phyloP scores from a whole-genome alignment of 2,113 vertebrate species.

The Pygoscelis antarcticus region DNA sequence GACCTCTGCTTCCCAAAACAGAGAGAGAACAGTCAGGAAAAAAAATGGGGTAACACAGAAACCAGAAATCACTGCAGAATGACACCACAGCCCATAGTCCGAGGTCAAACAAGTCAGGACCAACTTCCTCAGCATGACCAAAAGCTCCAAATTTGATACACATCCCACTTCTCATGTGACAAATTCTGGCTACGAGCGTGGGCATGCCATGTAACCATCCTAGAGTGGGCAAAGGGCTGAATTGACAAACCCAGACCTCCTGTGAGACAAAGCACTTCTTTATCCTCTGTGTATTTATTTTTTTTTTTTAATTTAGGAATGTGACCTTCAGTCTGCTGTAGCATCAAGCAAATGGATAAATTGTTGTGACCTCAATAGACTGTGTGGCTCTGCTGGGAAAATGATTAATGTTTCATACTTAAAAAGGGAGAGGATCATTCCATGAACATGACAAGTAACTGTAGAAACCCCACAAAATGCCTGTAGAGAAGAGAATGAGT shows the following conservation, averaged over 20 bases:
- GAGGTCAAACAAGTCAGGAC: background rate
- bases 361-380: background rate
- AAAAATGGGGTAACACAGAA: background rate
- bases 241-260: background rate
- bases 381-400: background rate
- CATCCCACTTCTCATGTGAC: no score
- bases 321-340: background rate
- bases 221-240: background rate
- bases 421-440: background rate
- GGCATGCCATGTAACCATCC: background rate
- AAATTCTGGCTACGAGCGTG: background rate
- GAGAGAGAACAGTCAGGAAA: background rate
- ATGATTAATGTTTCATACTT: background rate
- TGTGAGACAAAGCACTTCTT: background rate
- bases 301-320: background rate
- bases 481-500: background rate
- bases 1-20: background rate
- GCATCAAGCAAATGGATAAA: background rate
- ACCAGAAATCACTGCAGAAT: background rate
- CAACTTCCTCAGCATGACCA: background rate
- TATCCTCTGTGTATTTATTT: background rate
- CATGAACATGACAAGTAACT: background rate
- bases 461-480: background rate
- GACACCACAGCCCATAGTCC: background rate
- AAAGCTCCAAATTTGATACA: background rate